Conservation (phyloP, 2,113 vertebrate genomes). For the Meriones unguiculatus region DNA sequence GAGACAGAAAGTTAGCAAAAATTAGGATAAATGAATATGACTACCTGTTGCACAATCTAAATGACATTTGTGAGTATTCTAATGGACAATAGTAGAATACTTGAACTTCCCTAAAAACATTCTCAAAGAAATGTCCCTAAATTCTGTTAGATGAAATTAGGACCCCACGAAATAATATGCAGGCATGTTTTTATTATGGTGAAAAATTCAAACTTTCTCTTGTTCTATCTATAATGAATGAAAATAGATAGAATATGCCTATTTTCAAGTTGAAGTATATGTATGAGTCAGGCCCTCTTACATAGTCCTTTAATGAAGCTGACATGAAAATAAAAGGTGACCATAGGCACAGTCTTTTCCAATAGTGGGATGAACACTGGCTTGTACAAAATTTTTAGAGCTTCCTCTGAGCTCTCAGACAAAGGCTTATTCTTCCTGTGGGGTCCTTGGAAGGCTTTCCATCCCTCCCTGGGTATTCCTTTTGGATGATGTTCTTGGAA, state of each 20-base stretch:
- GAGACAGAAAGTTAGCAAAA: neutral
- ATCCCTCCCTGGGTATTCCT: constrained; percentile 84
- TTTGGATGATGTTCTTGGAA: constrained; percentile 88
- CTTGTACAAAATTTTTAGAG: constrained; percentile 75
- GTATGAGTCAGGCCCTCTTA: neutral
- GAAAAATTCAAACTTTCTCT: neutral
- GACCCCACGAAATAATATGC: neutral
- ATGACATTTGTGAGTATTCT: neutral
- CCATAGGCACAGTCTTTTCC: constrained; percentile 70
- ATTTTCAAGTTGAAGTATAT: neutral
- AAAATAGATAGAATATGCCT: neutral
- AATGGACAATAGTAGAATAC: neutral
- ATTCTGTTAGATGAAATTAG: neutral
- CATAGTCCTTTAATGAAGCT: neutral
- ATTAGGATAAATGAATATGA: neutral
- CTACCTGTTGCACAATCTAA: neutral
- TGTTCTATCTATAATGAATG: neutral
- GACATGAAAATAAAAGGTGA: neutral
- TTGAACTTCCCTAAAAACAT: neutral
- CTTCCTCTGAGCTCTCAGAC: constrained; percentile 73
- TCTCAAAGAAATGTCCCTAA: neutral
- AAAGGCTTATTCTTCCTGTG: constrained; percentile 84
- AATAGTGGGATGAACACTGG: constrained; percentile 74
- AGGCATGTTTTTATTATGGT: neutral
- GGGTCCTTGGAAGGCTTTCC: constrained; percentile 86